phyloP scores from a whole-genome alignment of 2,797 vertebrate genomes.

The Esox masquinongy region DNA sequence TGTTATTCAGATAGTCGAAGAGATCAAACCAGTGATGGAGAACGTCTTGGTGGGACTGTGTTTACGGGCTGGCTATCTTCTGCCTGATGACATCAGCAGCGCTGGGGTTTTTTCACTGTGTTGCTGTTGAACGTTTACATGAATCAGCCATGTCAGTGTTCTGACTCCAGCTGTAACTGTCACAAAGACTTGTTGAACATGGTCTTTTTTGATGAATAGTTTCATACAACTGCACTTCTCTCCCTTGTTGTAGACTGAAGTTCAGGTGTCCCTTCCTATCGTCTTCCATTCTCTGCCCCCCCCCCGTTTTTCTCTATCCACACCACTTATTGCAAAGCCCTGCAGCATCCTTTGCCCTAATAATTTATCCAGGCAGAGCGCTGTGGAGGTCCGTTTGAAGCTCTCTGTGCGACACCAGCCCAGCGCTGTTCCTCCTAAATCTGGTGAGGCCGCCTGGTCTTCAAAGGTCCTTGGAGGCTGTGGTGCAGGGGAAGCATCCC shows the following conservation, averaged over 20 bases:
- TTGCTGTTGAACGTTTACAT: no score
- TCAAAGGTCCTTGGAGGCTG: constrained; percentile 38
- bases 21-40: constrained; percentile 38
- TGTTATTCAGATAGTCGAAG: constrained; percentile 17
- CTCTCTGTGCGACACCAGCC: constrained; percentile 30
- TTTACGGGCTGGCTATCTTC: not conserved
- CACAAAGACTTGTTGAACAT: no score
- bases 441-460: constrained; percentile 24
- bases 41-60: not conserved
- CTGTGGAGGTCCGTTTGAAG: constrained; percentile 46
- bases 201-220: no score
- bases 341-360: constrained; percentile 37
- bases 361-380: constrained; percentile 33
- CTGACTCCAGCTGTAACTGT: no score
- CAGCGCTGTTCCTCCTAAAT: constrained; percentile 31
- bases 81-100: not conserved
- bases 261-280: constrained; percentile 7
- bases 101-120: not conserved
- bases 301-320: not conserved
- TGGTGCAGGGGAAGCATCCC: constrained; percentile 27
- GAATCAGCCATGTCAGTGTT: no score
- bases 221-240: not conserved
- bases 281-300: constrained; percentile 8
- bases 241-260: not conserved
- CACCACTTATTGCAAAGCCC: constrained; percentile 23